Base-by-base conservation (phyloP, 1,140 invertebrate genomes). In the Cyrtorhinus lividipennis region DNA sequence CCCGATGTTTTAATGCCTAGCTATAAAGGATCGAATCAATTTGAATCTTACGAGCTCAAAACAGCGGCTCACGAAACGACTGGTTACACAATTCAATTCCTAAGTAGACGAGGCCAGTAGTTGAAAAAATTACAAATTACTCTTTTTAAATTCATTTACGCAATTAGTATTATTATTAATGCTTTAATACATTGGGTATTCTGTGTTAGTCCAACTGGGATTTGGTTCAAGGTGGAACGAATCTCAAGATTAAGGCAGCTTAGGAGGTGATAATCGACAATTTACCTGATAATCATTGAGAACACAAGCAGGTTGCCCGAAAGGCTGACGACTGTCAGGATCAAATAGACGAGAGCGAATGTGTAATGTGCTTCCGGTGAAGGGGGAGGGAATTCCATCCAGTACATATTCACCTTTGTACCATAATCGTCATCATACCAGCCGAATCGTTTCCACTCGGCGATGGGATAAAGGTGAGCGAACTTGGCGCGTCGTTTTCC, bases 261-360 rank as follows among this genome's bases (percentile, higher is more conserved):
- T 53, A 53, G 5, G 10, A 53, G 38, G 48, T 53, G 48, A 10
- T 53, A 53, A 53, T 22, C 5, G 56, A 10, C 20, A 56, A 71
- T 77, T 81, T 71, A 84, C 83, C 76, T 84, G 38, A 78, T 68
- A 69, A 83, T 83, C 75, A 84, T 79, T 66, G 77, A 79, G 53
- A 86, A 77, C 18, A 86, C 83, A 12, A 82, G 72, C 1, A 76
- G 71, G 69, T 87, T 87, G 12, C 84, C 83, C 69, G 76, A 74
- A 30, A 79, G 73, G 3, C 84, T 84, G 26, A 80, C 67, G 13
- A 79, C 72, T 63, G 81, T 76, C 63, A 86, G 78, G 2, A 83
- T 63, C 13, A 77, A 67, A 68, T 86, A 86, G 3, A 83, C 59
- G 2, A 72, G 68, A 0, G 77, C 83, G 63, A 86, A 72, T 0